Conservation (phyloP, 2,888 invertebrate species). For the Mythimna pallens region DNA sequence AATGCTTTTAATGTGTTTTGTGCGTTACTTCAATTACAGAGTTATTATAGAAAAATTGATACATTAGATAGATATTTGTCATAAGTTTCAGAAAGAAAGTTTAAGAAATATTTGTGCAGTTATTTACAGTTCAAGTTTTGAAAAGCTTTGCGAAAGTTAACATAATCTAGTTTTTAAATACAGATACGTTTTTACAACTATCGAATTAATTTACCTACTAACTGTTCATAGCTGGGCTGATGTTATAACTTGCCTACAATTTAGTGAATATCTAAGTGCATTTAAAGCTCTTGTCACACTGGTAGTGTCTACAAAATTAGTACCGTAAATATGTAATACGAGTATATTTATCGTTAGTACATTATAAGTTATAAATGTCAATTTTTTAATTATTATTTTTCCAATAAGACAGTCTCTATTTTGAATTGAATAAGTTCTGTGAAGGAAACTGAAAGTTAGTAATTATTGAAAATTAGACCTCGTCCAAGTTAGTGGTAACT, state of each 20-base stretch:
- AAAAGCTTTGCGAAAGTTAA: background rate
- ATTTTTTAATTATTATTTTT: too few relatives aligned
- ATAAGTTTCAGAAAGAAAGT: background rate
- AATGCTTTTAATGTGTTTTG: background rate
- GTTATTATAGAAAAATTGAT: too few relatives aligned
- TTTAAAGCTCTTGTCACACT: constrained; percentile 15
- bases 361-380: too few relatives aligned
- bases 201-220: background rate
- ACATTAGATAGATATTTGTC: background rate
- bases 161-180: background rate
- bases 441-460: constrained; percentile 61
- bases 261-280: background rate
- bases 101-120: constrained; percentile 14
- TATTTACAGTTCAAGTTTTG: constrained; percentile 10
- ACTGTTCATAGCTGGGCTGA: background rate
- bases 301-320: too few relatives aligned
- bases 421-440: background rate
- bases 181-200: background rate
- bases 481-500: constrained; percentile 74
- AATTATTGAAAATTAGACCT: constrained; percentile 74
- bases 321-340: background rate
- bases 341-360: too few relatives aligned
- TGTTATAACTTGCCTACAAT: constrained; percentile 11
- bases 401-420: background rate
- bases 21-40: background rate